Percentiles rank a stretch among this genome's conserved stretches.
Conservation (phyloP, 2,113 vertebrate genomes). For the Andinoacara biseriatus region DNA sequence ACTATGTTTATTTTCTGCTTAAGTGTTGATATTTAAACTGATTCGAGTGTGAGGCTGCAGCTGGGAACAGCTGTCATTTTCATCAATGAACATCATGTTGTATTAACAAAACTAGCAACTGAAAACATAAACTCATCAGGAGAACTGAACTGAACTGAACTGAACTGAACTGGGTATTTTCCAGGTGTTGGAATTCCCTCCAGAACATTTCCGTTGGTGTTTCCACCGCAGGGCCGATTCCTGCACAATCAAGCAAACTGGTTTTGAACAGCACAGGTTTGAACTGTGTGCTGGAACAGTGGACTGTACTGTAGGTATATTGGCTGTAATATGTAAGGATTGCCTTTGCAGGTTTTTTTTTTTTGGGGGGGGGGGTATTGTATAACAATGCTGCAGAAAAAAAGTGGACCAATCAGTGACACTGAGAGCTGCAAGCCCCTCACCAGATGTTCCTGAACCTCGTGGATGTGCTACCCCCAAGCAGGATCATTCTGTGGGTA, state of each 20-base stretch:
- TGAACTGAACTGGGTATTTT: no score
- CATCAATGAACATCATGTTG: no score
- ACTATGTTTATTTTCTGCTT: no score
- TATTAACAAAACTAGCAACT: no score
- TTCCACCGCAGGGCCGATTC: accelerated
- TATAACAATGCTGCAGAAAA: neutral
- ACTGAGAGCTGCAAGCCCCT: neutral
- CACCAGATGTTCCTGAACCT: neutral
- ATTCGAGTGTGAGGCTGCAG: neutral
- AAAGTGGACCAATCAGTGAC: neutral
- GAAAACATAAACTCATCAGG: no score
- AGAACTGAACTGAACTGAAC: no score
- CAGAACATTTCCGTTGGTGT: neutral
- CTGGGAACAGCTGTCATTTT: neutral
- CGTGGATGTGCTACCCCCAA: neutral
- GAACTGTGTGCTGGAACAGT: no score
- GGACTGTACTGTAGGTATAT: neutral
- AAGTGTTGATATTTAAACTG: no score
- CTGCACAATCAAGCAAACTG: neutral
- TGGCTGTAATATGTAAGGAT: neutral
- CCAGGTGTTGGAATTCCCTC: neutral
- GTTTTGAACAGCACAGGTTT: neutral
- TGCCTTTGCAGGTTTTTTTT: neutral
- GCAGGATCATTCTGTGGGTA: constrained; percentile 1
- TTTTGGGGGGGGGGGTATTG: neutral